phyloP scores from a whole-genome alignment of 2,888 invertebrate species.

The Plagodis pulveraria region DNA sequence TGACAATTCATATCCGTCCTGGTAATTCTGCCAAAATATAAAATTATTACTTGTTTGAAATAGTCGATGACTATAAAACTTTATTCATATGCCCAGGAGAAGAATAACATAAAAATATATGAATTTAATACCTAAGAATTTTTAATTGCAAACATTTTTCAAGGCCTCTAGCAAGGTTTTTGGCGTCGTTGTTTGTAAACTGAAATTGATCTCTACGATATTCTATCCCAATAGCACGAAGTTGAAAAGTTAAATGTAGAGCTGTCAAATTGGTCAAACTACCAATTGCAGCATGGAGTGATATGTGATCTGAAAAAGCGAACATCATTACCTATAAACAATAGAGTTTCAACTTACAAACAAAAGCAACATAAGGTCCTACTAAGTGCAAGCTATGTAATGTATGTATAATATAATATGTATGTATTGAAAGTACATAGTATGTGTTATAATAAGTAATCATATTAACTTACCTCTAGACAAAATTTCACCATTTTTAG shows the following conservation, averaged over 20 bases:
- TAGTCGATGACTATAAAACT: neutral
- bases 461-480: slow-evolving; percentile 56
- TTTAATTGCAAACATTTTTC: slow-evolving; percentile 70
- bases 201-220: slow-evolving; percentile 79
- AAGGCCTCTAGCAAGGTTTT: slow-evolving; percentile 70
- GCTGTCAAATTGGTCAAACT: slow-evolving; percentile 72
- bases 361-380: no score
- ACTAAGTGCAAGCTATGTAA: no score
- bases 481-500: slow-evolving; percentile 51
- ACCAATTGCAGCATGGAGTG: slow-evolving; percentile 77
- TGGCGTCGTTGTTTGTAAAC: slow-evolving; percentile 79
- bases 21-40: slow-evolving; percentile 65
- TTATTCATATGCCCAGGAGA: neutral
- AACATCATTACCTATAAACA: no score
- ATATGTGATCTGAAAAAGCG: slow-evolving; percentile 74
- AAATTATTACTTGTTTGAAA: neutral
- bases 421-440: neutral
- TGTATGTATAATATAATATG: neutral
- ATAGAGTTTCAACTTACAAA: no score
- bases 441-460: slow-evolving; percentile 1
- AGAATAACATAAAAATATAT: neutral
- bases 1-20: slow-evolving; percentile 78
- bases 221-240: slow-evolving; percentile 62
- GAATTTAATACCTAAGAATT: slow-evolving; percentile 57
- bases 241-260: slow-evolving; percentile 73